A percentile compares a stretch with the other conserved stretches of the same genome.
These are phyloP conservation scores for Malacoraja senta DNA, from an alignment of 2,797 vertebrate genomes.

Conservation along the genomic window DNA sequence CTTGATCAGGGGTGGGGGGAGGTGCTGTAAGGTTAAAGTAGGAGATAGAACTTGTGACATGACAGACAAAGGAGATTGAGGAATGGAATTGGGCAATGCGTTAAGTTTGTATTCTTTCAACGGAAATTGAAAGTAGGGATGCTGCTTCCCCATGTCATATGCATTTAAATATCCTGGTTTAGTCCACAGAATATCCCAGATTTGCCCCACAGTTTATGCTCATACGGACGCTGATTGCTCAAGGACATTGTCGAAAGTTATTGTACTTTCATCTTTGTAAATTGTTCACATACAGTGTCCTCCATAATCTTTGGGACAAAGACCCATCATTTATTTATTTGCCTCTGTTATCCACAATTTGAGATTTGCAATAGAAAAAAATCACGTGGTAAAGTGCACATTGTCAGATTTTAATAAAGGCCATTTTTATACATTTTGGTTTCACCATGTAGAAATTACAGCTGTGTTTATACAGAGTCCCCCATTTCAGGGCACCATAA, in stretches of 20 bases:
- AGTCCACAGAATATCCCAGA: neutral
- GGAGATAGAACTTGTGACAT: neutral
- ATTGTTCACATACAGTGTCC: neutral
- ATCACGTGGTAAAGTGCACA: too few species aligned
- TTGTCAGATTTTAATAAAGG: too few species aligned
- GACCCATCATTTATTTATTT: too few species aligned
- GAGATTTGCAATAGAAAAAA: too few species aligned
- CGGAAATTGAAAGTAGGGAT: neutral
- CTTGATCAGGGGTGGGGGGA: neutral
- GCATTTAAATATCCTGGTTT: neutral
- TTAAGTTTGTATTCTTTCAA: neutral
- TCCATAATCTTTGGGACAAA: too few species aligned
- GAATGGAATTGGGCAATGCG: neutral
- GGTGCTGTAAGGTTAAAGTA: neutral
- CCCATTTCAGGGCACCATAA: too few species aligned
- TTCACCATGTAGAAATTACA: too few species aligned
- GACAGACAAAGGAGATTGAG: neutral
- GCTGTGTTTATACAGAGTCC: too few species aligned
- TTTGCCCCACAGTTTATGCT: neutral
- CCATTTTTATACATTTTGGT: too few species aligned
- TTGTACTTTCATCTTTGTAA: neutral
- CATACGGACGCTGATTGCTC: neutral
- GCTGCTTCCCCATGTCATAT: neutral
- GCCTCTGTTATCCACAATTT: too few species aligned
- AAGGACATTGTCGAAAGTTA: neutral